Evolutionary conservation across 1,140 invertebrate genomes (phyloP).

Genomic region (Leptinotarsa defecta): DNA sequence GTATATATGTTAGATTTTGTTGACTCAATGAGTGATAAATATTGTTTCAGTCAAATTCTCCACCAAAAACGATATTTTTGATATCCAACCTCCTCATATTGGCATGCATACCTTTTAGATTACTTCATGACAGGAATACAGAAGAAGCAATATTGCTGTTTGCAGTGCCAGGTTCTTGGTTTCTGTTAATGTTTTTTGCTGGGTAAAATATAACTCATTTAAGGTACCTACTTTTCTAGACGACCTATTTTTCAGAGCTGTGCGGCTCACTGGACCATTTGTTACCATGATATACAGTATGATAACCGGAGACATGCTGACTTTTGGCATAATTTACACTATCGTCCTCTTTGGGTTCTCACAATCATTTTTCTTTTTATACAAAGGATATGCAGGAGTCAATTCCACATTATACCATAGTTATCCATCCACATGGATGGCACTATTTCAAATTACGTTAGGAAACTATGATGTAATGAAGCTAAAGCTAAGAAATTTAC

Average conservation of each 20-base stretch:
- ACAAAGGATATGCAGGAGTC: constrained; percentile 86
- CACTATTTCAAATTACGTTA: constrained; percentile 95
- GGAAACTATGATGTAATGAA: constrained; percentile 93
- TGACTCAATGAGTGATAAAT: neutral
- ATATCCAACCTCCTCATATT: constrained; percentile 92
- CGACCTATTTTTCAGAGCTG: constrained; percentile 68
- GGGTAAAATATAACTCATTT: constrained; percentile 68
- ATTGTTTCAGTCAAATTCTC: constrained; percentile 81
- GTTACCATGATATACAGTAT: constrained; percentile 99
- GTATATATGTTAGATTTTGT: constrained; percentile 61
- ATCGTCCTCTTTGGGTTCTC: constrained; percentile 94
- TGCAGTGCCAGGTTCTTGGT: constrained; percentile 94
- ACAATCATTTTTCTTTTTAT: constrained; percentile 95
- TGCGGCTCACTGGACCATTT: constrained; percentile 92
- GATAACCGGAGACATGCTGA: constrained; percentile 97
- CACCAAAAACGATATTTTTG: constrained; percentile 92
- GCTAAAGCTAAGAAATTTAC: neutral
- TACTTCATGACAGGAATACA: constrained; percentile 71
- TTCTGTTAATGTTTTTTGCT: constrained; percentile 97
- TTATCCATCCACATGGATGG: constrained; percentile 95
- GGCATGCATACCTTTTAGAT: constrained; percentile 86
- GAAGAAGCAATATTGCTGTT: constrained; percentile 93
- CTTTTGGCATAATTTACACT: constrained; percentile 94
- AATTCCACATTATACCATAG: constrained; percentile 79
- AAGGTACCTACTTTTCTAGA: neutral